These are phyloP conservation scores for Ibidorhyncha struthersii DNA, from an alignment of 2,113 vertebrate species.

Conservation along the genomic window DNA sequence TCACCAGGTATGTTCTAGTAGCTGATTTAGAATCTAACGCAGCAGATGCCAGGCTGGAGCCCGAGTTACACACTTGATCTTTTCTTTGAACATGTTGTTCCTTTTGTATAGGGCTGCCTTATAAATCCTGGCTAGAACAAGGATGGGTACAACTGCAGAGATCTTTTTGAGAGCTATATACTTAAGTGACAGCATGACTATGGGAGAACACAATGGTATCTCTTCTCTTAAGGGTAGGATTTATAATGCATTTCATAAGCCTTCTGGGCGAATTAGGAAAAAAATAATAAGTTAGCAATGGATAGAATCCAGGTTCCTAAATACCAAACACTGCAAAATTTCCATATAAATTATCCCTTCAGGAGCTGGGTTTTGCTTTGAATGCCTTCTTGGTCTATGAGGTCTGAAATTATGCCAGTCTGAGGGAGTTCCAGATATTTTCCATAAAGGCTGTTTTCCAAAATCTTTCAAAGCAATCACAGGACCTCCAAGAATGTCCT, in stretches of 20 bases:
- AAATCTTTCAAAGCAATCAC: conserved; percentile 65
- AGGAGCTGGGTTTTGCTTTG: conserved; percentile 72
- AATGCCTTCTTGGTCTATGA: conserved; percentile 77
- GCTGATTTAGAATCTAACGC: conserved; percentile 12
- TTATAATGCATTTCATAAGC: conserved; percentile 63
- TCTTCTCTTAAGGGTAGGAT: conserved; percentile 27
- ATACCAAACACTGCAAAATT: conserved; percentile 70
- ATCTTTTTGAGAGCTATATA: background rate
- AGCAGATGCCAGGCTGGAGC: conserved; percentile 6
- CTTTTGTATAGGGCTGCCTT: background rate
- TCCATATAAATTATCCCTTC: conserved; percentile 81
- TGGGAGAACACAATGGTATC: background rate
- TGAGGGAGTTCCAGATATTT: conserved; percentile 75
- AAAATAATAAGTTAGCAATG: conserved; percentile 62
- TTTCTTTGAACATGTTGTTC: conserved; percentile 1
- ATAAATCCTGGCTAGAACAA: background rate
- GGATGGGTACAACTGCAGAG: background rate
- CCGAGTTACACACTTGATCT: conserved; percentile 1
- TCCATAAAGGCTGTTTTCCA: conserved; percentile 70
- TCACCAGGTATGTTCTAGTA: conserved; percentile 41
- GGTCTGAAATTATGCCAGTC: conserved; percentile 77
- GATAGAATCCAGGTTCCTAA: conserved; percentile 69
- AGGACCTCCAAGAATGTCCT: conserved; percentile 56
- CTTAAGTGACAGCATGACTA: background rate
- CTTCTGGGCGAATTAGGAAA: conserved; percentile 70